Percentiles rank a stretch among this genome's conserved stretches.
These are phyloP conservation scores for Sebastes hubbsi DNA, from an alignment of 2,797 vertebrate species.

Conservation along the genomic window DNA sequence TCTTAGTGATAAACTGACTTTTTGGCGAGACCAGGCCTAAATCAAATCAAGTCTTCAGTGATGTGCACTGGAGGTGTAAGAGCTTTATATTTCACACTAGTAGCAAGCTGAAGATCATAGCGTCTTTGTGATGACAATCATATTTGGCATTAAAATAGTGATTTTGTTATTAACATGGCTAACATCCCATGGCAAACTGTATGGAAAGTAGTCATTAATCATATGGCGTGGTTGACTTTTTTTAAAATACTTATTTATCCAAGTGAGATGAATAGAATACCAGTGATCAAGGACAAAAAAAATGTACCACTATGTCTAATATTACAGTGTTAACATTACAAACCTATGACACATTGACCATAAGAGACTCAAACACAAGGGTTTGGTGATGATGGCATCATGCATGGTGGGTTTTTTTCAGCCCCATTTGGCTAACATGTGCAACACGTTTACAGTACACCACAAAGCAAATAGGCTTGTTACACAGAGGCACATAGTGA, in stretches of 20 bases:
- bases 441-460: slow-evolving; percentile 68
- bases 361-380: slow-evolving; percentile 47
- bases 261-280: slow-evolving; percentile 20
- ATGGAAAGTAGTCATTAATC: slow-evolving; percentile 37
- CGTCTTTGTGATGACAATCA: slow-evolving; percentile 40
- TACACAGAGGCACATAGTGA: slow-evolving; percentile 71
- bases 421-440: slow-evolving; percentile 51
- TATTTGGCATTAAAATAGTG: slow-evolving; percentile 76
- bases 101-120: slow-evolving; percentile 49
- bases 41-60: slow-evolving; percentile 28
- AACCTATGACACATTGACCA: slow-evolving; percentile 29
- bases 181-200: slow-evolving; percentile 26
- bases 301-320: slow-evolving; percentile 36
- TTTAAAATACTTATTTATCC: slow-evolving; percentile 25
- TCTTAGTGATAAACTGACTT: background rate
- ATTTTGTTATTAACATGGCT: slow-evolving; percentile 46
- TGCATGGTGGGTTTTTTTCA: slow-evolving; percentile 49
- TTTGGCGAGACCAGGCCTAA: slow-evolving; percentile 19
- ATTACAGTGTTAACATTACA: slow-evolving; percentile 57
- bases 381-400: slow-evolving; percentile 55
- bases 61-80: slow-evolving; percentile 26
- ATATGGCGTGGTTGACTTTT: background rate
- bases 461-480: slow-evolving; percentile 66
- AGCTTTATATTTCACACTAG: slow-evolving; percentile 43
- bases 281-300: slow-evolving; percentile 17